These are phyloP conservation scores for Agrochola lychnidis DNA, from an alignment of 2,888 invertebrate species.

Conservation along the genomic window DNA sequence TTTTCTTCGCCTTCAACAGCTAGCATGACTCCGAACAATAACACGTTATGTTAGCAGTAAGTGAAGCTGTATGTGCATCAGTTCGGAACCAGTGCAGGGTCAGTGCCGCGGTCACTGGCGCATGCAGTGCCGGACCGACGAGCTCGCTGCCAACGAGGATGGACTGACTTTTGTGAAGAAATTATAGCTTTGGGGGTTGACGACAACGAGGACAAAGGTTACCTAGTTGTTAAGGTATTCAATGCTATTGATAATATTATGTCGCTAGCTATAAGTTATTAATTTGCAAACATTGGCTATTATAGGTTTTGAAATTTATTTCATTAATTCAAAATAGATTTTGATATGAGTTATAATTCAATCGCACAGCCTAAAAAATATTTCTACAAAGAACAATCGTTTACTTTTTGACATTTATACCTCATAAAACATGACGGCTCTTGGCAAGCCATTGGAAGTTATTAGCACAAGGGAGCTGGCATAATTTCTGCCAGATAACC, in stretches of 20 bases:
- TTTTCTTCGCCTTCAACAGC: constrained; percentile 14
- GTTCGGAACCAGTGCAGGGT: constrained; percentile 83
- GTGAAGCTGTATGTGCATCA: constrained; percentile 76
- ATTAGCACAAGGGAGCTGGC: constrained; percentile 44
- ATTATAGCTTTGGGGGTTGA: constrained; percentile 10
- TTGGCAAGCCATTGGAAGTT: constrained; percentile 52
- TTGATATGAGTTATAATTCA: neutral
- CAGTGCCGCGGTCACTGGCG: constrained; percentile 82
- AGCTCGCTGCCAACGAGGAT: constrained; percentile 40
- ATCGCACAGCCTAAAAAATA: constrained; percentile 34
- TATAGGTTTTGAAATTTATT: neutral
- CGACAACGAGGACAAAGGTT: neutral
- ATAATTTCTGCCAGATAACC: constrained; percentile 34
- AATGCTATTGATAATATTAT: neutral
- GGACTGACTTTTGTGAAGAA: constrained; percentile 31
- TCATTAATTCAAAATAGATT: neutral
- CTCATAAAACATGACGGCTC: constrained; percentile 51
- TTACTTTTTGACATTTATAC: constrained; percentile 53
- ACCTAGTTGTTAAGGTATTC: neutral
- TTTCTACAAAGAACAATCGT: constrained; percentile 27
- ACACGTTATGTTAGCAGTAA: constrained; percentile 67
- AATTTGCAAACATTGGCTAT: neutral
- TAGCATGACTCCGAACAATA: constrained; percentile 49
- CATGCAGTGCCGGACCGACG: constrained; percentile 71
- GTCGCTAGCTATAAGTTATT: constrained; percentile 1